phyloP scores from a whole-genome alignment of 2,113 vertebrate species.

The Siniperca knerii region DNA sequence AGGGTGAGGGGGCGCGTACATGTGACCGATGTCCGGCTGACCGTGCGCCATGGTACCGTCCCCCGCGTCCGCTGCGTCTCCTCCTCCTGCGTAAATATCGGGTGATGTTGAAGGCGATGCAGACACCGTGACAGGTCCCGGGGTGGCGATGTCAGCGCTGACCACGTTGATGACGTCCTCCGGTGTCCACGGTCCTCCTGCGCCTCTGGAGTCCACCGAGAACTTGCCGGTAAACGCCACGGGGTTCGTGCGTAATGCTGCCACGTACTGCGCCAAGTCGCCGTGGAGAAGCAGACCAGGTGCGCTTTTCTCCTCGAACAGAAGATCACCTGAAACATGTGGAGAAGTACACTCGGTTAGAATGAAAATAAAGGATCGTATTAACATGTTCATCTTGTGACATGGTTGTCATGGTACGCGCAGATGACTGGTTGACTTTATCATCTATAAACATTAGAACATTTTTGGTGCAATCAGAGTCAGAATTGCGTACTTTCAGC shows the following conservation, averaged over 20 bases:
- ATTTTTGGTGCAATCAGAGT: neutral
- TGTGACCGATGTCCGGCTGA: constrained; percentile 90
- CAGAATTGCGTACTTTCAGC: neutral
- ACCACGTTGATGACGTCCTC: constrained; percentile 91
- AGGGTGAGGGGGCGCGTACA: constrained; percentile 88
- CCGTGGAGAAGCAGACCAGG: constrained; percentile 50
- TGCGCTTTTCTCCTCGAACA: constrained; percentile 63
- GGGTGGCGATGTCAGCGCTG: constrained; percentile 87
- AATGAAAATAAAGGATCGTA: neutral
- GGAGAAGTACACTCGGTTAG: neutral
- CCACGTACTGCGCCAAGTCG: constrained; percentile 81
- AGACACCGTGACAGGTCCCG: constrained; percentile 80
- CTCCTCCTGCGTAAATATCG: constrained; percentile 67
- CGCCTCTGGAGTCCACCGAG: constrained; percentile 89
- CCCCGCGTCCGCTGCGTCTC: constrained; percentile 54
- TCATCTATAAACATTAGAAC: neutral
- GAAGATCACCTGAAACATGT: constrained; percentile 40
- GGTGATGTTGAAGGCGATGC: constrained; percentile 81
- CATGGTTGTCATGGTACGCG: neutral
- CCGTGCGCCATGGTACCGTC: constrained; percentile 88
- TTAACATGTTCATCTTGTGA: neutral
- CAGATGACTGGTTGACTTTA: no score
- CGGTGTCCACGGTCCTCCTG: constrained; percentile 86
- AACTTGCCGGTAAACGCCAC: constrained; percentile 92
- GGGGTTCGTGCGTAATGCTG: constrained; percentile 85